These are phyloP conservation scores for Tinamus guttatus DNA, from an alignment of 2,113 vertebrate species.

Conservation along the genomic window DNA sequence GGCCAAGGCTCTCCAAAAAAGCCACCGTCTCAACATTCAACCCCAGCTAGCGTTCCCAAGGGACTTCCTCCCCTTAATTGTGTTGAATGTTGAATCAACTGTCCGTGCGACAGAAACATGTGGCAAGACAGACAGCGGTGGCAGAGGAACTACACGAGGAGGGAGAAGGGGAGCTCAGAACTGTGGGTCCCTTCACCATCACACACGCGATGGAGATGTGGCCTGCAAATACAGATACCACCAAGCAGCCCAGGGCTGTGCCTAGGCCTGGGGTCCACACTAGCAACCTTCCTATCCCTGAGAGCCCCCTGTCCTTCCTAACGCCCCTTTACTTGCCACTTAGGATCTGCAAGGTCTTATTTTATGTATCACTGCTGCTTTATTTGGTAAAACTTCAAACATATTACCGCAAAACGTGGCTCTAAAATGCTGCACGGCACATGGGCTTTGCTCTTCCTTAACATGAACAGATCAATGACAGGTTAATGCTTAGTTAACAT, in stretches of 20 bases:
- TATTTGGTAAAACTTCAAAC: slow-evolving; percentile 22
- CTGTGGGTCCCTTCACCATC: background rate
- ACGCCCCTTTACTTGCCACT: background rate
- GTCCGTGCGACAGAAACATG: background rate
- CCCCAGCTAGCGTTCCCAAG: background rate
- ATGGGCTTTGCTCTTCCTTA: slow-evolving; percentile 40
- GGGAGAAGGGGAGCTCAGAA: rapidly evolving
- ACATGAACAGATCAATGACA: slow-evolving; percentile 49
- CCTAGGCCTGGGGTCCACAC: background rate
- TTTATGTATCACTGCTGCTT: background rate
- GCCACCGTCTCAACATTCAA: background rate
- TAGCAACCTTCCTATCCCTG: background rate
- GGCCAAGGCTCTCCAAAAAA: background rate
- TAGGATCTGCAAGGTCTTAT: background rate
- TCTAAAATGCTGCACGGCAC: background rate
- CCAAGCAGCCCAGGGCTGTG: background rate
- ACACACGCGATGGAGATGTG: background rate
- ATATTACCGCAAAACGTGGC: background rate
- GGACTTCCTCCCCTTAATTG: background rate
- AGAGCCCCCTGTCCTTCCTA: background rate
- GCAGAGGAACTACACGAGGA: background rate
- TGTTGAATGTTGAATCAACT: background rate
- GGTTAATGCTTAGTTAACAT: slow-evolving; percentile 69
- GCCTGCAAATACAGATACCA: background rate
- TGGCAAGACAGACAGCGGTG: background rate